Conservation (phyloP, 2,113 vertebrate species). For the Australoheros scitulus region DNA sequence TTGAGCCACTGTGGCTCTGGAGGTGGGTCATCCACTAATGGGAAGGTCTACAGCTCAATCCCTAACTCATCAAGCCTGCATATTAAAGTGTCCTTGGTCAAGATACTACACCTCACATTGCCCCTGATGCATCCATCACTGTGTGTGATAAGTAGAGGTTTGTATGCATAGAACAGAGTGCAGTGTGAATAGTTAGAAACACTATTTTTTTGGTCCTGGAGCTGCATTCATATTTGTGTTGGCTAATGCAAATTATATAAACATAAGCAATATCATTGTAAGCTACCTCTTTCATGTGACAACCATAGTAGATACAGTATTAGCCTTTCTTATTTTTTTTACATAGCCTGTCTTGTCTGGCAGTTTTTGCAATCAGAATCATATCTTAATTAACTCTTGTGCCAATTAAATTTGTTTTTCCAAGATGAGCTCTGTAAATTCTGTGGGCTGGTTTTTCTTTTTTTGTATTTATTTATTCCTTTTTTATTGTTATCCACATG, state of each 20-base stretch:
- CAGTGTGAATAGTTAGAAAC: not conserved
- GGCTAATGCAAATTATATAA: not conserved
- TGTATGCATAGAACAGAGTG: not conserved
- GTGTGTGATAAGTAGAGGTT: not conserved
- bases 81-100: not conserved
- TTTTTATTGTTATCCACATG: too few species aligned
- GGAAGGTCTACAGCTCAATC: not conserved
- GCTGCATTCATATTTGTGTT: not conserved
- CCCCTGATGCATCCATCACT: not conserved
- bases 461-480: too few species aligned
- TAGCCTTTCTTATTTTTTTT: too few species aligned
- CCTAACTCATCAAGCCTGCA: not conserved
- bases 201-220: not conserved
- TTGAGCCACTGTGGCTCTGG: not conserved
- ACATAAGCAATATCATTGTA: not conserved
- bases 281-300: not conserved
- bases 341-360: too few species aligned
- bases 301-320: too few species aligned
- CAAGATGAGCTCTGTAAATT: too few species aligned
- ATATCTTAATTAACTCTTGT: too few species aligned
- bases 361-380: too few species aligned
- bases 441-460: too few species aligned
- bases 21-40: not conserved
- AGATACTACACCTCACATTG: not conserved
- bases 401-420: too few species aligned